Conservation (phyloP, 2,888 invertebrate species). For the Lucinisca nassula region DNA sequence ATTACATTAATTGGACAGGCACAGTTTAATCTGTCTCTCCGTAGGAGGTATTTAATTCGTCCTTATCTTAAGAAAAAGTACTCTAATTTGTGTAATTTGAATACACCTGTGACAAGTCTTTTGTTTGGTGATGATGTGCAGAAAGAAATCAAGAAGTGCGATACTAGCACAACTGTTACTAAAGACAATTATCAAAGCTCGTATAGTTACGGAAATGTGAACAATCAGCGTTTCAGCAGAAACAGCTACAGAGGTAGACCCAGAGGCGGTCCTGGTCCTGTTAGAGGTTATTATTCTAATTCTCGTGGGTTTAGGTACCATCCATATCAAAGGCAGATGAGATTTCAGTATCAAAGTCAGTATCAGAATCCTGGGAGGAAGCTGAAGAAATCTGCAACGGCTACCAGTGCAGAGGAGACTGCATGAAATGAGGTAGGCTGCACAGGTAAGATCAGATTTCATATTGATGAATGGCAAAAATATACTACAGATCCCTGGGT, state of each 20-base stretch:
- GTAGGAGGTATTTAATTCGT: not conserved
- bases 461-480: not conserved
- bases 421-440: not conserved
- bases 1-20: not conserved
- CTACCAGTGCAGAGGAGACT: not conserved
- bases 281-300: too few species aligned
- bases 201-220: too few species aligned
- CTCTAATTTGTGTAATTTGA: not conserved
- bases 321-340: too few species aligned
- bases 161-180: not conserved
- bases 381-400: not conserved
- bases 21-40: not conserved
- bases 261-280: too few species aligned
- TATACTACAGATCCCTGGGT: not conserved
- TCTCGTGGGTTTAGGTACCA: too few species aligned
- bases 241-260: too few species aligned
- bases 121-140: conserved; percentile 18
- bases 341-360: too few species aligned
- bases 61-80: not conserved
- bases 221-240: too few species aligned
- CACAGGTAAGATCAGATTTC: not conserved
- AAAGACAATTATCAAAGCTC: too few species aligned
- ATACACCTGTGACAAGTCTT: not conserved
- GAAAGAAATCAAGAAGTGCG: conserved; percentile 14
- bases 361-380: too few species aligned